Evolutionary conservation across 2,797 vertebrate species (phyloP).

Genomic region (Pangasius larnaudii): DNA sequence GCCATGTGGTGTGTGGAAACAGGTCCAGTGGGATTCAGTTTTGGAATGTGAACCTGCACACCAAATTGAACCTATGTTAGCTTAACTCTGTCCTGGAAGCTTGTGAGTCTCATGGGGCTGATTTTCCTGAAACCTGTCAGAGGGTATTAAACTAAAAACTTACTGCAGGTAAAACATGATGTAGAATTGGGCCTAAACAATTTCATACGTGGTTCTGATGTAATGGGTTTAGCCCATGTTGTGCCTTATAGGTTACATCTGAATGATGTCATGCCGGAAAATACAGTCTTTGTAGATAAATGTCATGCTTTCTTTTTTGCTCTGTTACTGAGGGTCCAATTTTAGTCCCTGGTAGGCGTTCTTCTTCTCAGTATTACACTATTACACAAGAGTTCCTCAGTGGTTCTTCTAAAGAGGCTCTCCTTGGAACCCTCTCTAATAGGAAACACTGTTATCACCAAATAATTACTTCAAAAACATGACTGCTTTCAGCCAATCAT

Average conservation of each 20-base stretch:
- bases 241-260: constrained; percentile 17
- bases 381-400: neutral
- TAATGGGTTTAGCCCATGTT: constrained; percentile 38
- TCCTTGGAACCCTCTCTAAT: neutral
- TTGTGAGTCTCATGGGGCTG: constrained; percentile 42
- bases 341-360: neutral
- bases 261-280: constrained; percentile 18
- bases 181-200: constrained; percentile 35
- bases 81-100: constrained; percentile 44
- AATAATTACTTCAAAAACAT: no score
- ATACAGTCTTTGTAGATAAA: constrained; percentile 1
- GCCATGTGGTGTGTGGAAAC: constrained; percentile 28
- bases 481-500: no score
- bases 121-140: constrained; percentile 49
- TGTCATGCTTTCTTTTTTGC: neutral
- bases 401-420: neutral
- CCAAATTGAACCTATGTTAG: constrained; percentile 35
- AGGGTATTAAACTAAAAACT: constrained; percentile 44
- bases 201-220: constrained; percentile 28
- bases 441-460: neutral
- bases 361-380: neutral
- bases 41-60: constrained; percentile 43
- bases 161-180: constrained; percentile 48
- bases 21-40: constrained; percentile 31
- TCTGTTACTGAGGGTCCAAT: constrained; percentile 9